Percentiles rank a stretch among this genome's conserved stretches.
Conservation (phyloP, 2,113 vertebrate species). For the Aegotheles bennettii region DNA sequence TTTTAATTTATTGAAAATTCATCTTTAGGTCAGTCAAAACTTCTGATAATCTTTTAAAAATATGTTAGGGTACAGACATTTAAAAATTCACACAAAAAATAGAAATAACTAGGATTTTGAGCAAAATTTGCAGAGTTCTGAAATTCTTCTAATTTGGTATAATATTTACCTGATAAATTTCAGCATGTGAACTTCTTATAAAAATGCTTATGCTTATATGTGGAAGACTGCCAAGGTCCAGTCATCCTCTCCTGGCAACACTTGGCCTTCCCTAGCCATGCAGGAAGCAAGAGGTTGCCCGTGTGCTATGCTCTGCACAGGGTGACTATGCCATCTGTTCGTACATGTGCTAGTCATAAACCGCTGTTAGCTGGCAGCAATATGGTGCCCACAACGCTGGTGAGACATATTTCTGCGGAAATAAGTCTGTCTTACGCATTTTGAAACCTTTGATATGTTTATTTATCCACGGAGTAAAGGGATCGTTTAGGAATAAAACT, state of each 20-base stretch:
- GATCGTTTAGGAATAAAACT: neutral
- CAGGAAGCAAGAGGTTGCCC: neutral
- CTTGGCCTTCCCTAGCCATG: neutral
- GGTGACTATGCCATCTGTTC: neutral
- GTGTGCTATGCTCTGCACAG: neutral
- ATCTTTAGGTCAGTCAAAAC: neutral
- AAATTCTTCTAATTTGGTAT: neutral
- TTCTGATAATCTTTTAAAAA: neutral
- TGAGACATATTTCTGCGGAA: neutral
- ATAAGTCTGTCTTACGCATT: neutral
- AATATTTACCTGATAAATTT: neutral
- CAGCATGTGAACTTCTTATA: neutral
- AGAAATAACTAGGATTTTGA: neutral
- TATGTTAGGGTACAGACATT: neutral
- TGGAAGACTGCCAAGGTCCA: neutral
- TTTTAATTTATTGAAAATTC: neutral
- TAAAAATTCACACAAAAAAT: neutral
- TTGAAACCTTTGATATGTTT: neutral
- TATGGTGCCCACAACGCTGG: neutral
- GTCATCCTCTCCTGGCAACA: neutral
- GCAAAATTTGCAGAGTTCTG: neutral
- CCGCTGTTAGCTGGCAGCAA: neutral
- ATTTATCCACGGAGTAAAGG: constrained; percentile 20
- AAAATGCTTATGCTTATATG: neutral
- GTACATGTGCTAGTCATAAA: rapidly evolving